Base-by-base conservation (phyloP, 2,888 invertebrate species). In the Neria commutata region DNA sequence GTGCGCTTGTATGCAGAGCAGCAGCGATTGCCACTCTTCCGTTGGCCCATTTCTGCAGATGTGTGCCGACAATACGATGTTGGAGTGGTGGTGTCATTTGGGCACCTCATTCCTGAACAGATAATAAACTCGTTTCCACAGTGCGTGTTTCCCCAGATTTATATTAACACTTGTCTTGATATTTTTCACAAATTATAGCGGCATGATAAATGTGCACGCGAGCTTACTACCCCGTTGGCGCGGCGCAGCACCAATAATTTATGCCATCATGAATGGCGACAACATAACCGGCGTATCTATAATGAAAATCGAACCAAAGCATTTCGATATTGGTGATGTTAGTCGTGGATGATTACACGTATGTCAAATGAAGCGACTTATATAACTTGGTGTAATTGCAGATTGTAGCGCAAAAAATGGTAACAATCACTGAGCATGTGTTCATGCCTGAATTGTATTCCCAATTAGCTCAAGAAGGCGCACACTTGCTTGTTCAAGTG, bases 71-170 rank as follows among this genome's bases (percentile, higher is more conserved):
- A 78, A 14, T 95, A 89, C 83, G 90, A 97, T 76, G 81, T 97
- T 60, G 97, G 97, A 3, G 83, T 97, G 50, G 92, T 98, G 25
- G 95, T 93, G 1, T 96, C 97, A 0, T 98, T 98, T 85, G 97
- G 98, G 0, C 90, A 94, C 76, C 83, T 98, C 61, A 94, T 98
- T 71, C 94, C 94, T 37, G 83, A 86, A 64, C 77, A 85, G 54
- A 79, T 95, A 0, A 91, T 98, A 26, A 82, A 87, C 8, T 84
- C 87, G 59, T 95, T 96, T 83, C 90, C 91, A 57, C 80, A 91
- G 95, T 95, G 86, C 86, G 90, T 86, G 26, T n/a, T 26, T n/a
- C n/a, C n/a, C n/a, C n/a, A n/a, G n/a, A n/a, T n/a, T n/a, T n/a
- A n/a, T n/a, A n/a, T n/a, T 51, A 10, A 21, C 16, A 23, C 19